Conservation (phyloP, 2,113 vertebrate genomes). For the Struthio camelus region DNA sequence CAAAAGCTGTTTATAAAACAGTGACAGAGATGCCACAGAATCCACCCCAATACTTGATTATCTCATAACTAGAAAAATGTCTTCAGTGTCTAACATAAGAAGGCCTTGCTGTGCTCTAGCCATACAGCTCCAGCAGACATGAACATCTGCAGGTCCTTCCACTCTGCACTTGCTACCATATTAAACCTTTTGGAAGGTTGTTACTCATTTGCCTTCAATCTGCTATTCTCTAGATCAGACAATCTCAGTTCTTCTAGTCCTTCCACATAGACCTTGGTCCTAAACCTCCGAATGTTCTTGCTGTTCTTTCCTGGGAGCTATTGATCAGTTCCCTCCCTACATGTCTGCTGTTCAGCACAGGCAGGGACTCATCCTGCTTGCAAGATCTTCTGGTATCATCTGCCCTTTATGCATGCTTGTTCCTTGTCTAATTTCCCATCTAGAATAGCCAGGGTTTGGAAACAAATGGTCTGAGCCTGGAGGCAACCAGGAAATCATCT, state of each 20-base stretch:
- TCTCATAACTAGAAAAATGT: background rate
- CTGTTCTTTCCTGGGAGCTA: background rate
- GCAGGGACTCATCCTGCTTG: background rate
- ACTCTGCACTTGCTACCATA: fast-evolving
- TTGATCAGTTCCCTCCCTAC: background rate
- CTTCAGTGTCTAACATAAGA: background rate
- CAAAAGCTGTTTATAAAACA: background rate
- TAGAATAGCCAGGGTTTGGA: background rate
- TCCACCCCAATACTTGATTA: background rate
- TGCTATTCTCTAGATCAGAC: background rate
- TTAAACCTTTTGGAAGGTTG: background rate
- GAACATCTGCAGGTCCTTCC: background rate
- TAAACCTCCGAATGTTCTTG: background rate
- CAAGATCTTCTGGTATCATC: background rate
- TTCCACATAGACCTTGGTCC: background rate
- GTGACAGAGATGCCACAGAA: background rate
- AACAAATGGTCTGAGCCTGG: background rate
- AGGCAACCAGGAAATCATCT: background rate
- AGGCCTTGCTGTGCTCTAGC: background rate
- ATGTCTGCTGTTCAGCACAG: background rate
- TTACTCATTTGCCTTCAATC: background rate
- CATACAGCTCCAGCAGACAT: background rate
- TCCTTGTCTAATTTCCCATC: background rate
- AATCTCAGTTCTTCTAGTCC: background rate
- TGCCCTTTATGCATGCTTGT: background rate